phyloP scores from a whole-genome alignment of 2,888 invertebrate genomes.

The Dasypolia templi region DNA sequence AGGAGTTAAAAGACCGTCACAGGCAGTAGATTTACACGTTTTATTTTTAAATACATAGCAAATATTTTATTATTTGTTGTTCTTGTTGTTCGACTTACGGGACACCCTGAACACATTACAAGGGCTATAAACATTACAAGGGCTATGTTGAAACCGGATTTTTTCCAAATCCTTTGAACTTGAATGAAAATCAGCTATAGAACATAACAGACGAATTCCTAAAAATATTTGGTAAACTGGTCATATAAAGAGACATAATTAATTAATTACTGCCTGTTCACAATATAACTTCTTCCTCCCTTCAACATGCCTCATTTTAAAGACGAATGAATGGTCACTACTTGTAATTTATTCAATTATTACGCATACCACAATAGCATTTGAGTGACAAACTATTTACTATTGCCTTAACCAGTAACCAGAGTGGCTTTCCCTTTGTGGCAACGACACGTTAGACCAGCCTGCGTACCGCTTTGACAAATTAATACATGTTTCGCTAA shows the following conservation, averaged over 20 bases:
- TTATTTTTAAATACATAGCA: too few relatives aligned
- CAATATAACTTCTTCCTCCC: not conserved
- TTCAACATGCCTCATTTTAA: constrained; percentile 7
- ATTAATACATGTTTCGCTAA: not conserved
- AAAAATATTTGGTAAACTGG: constrained; percentile 7
- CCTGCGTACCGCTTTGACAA: constrained; percentile 2
- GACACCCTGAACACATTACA: too few relatives aligned
- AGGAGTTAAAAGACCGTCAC: too few relatives aligned
- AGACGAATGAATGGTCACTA: not conserved
- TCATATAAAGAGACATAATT: not conserved
- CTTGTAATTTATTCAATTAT: not conserved
- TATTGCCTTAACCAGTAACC: not conserved
- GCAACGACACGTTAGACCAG: not conserved
- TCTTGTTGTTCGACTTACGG: too few relatives aligned
- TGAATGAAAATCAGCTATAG: not conserved
- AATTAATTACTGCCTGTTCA: constrained; percentile 7
- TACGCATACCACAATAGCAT: too few relatives aligned
- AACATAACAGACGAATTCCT: not conserved
- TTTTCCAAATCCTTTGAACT: constrained; percentile 13
- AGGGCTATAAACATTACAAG: constrained; percentile 24
- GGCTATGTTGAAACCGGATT: not conserved
- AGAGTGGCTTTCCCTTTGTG: constrained; percentile 1
- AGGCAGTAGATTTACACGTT: too few relatives aligned
- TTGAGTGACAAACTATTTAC: not conserved
- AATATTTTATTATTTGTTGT: too few relatives aligned